phyloP scores from a whole-genome alignment of 1,140 invertebrate species.

The Cydia strobilella region DNA sequence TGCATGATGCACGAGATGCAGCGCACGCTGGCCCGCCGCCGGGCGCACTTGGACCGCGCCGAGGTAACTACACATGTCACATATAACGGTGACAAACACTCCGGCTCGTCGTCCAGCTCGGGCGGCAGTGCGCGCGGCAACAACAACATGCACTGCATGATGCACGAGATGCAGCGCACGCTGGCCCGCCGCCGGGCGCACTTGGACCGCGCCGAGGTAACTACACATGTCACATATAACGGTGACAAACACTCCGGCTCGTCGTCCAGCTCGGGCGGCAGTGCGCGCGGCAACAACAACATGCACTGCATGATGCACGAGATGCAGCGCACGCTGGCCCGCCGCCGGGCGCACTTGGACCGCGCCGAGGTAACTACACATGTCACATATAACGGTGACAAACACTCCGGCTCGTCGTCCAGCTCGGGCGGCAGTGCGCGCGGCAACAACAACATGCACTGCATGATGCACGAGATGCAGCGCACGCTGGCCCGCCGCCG shows the following conservation, averaged over 20 bases:
- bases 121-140: conserved; percentile 68
- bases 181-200: conserved; percentile 91
- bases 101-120: too few species aligned
- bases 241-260: too few species aligned
- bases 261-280: too few species aligned
- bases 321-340: conserved; percentile 96
- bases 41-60: conserved; percentile 83
- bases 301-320: conserved; percentile 97
- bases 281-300: conserved; percentile 55
- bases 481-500: conserved; percentile 94
- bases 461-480: conserved; percentile 99
- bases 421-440: too few species aligned
- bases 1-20: conserved; percentile 99
- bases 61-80: conserved; percentile 59
- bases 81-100: too few species aligned
- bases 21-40: conserved; percentile 92
- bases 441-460: conserved; percentile 82
- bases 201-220: conserved; percentile 80
- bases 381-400: too few species aligned
- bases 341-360: conserved; percentile 87
- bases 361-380: conserved; percentile 71
- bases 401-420: too few species aligned
- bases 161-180: conserved; percentile 98
- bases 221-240: too few species aligned
- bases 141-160: conserved; percentile 89